Base-by-base conservation (phyloP, 2,113 vertebrate species). In the Genyomyrus donnyi region DNA sequence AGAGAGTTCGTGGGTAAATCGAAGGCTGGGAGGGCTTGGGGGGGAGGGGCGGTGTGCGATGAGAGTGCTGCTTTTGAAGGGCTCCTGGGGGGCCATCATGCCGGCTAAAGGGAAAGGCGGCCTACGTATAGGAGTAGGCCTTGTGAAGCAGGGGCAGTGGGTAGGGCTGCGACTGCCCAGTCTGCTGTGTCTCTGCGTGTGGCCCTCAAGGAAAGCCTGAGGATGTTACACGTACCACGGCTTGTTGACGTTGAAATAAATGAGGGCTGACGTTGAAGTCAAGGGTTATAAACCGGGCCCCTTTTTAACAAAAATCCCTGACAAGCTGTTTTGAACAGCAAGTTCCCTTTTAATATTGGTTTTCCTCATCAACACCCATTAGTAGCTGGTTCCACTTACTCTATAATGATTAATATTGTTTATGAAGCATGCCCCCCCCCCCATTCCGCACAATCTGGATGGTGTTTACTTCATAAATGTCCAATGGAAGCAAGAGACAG, bases 141-240 rank as follows among this genome's bases (percentile, higher is more conserved):
- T 89, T 11, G 9, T 42, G 27, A 89, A 58, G 49, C 52, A 46
- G 74, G 74, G 89, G 66, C 88, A 77, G 88, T 10, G 46, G 80
- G 84, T 87, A 56, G 24, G 45, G 27, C 31, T 83, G 88, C 11
- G 8, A 27, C 74, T 85, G 80, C 89, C 48, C 39, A 5, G 35
- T 42, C 77, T 53, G n/a, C 42, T 52, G 46, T 58, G 31, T 53
- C 80, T 56, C 89, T 53, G 89, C 50, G 35, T 49, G 89, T 58
- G 52, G n/a, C 52, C 9, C 80, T 45, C 49, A 85, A 42, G 49
- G 35, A 85, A 58, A 35, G 17, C 52, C 52, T 85, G 49, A 50
- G 89, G 42, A 70, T 85, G 84, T 46, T 90, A 39, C 46, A 39
- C 9, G 48, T 80, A 48, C 4, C 46, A 21, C 1, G 9, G 45